Evolutionary conservation across 2,888 invertebrate genomes (phyloP).

Genomic region (Ectemnius lituratus): DNA sequence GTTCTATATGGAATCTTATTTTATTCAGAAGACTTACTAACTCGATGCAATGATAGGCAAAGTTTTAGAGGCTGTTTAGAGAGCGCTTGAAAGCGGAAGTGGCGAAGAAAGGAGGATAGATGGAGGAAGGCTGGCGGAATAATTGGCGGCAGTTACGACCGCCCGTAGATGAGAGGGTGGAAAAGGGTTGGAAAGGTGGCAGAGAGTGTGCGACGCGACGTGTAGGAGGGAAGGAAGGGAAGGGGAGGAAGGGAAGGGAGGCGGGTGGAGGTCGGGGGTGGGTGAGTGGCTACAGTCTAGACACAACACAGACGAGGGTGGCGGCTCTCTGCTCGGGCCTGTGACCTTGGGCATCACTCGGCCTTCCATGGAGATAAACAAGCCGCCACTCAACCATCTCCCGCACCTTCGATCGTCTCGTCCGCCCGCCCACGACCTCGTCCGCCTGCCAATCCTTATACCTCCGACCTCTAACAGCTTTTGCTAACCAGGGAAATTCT

Average conservation of each 20-base stretch:
- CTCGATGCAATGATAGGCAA: too few relatives aligned
- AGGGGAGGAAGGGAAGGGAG: constrained; percentile 39
- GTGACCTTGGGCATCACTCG: constrained; percentile 73
- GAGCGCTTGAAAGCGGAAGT: background rate
- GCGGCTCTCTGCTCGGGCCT: constrained; percentile 55
- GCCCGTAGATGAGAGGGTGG: constrained; percentile 26
- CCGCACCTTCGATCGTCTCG: background rate
- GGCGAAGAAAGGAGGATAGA: background rate
- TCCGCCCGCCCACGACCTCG: too few relatives aligned
- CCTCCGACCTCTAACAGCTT: too few relatives aligned
- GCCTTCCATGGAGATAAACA: constrained; percentile 71
- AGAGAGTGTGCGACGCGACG: constrained; percentile 40
- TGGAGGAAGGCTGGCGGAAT: background rate
- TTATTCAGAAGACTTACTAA: too few relatives aligned
- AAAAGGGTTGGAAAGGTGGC: constrained; percentile 31
- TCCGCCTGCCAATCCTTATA: too few relatives aligned
- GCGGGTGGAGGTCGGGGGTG: constrained; percentile 44
- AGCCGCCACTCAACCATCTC: constrained; percentile 49
- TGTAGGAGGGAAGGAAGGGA: constrained; percentile 21
- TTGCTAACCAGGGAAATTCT: too few relatives aligned
- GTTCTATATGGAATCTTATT: too few relatives aligned
- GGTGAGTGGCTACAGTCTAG: constrained; percentile 63
- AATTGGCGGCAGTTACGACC: constrained; percentile 13
- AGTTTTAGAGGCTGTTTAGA: too few relatives aligned
- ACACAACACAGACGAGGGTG: constrained; percentile 72